Evolutionary conservation across 2,113 vertebrate genomes (phyloP).

Genomic region (Semnopithecus entellus): DNA sequence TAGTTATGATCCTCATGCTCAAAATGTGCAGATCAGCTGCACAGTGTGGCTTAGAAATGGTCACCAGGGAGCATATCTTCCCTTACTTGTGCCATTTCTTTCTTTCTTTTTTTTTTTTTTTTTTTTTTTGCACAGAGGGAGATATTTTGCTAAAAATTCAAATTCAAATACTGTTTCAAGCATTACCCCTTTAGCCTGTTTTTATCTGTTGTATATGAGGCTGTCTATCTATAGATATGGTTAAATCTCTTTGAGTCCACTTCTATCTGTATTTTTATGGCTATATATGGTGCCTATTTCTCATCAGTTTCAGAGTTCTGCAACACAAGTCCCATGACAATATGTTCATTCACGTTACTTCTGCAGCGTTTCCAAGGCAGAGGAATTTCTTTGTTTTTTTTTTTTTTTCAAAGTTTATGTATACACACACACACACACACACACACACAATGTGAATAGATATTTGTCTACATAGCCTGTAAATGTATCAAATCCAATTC

Average conservation of each 20-base stretch:
- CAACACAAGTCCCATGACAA: neutral
- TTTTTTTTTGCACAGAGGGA: neutral
- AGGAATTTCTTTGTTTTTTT: neutral
- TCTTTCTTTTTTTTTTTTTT: too few relatives aligned
- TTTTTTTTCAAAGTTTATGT: neutral
- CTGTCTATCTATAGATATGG: neutral
- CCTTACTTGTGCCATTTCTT: neutral
- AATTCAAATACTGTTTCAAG: neutral
- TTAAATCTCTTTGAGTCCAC: slow-evolving; percentile 13
- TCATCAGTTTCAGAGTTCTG: neutral
- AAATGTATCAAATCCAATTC: slow-evolving; percentile 44
- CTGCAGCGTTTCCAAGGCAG: neutral
- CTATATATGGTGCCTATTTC: neutral
- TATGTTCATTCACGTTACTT: neutral
- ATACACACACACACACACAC: neutral
- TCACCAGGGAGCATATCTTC: neutral
- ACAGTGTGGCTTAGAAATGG: neutral
- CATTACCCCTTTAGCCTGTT: neutral
- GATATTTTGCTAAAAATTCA: neutral
- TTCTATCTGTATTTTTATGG: neutral
- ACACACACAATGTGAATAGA: neutral
- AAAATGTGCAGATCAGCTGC: neutral
- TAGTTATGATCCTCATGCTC: neutral
- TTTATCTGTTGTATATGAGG: neutral
- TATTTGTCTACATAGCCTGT: neutral